Base-by-base conservation (phyloP, 2,888 invertebrate species). In the Volucella inflata region DNA sequence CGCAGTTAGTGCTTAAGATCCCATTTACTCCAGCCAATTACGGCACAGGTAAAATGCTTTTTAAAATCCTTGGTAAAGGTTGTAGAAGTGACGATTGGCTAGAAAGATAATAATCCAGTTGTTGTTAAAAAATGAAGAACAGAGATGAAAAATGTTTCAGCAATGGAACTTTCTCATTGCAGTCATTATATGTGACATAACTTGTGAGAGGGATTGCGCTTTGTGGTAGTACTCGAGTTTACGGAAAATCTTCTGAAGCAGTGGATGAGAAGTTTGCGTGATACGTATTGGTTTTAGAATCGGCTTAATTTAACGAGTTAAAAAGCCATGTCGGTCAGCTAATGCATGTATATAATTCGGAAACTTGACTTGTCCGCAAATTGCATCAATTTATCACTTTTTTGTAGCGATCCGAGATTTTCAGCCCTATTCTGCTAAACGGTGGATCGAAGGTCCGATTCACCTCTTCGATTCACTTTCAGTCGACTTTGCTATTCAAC, bases 181-280 rank as follows among this genome's bases (percentile, higher is more conserved):
- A 53, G 67, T 11, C 67, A 44, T 30, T 30, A 10, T 53, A 10
- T 60, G 46, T 50, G 55, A 50, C 50, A 55, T 44, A 65, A 50
- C 12, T 57, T 51, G 14, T 53, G 53, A n/a, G 36, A 1, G 21
- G 1, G 36, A 16, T 17, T 42, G 9, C 40, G 48, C 40, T 59
- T 40, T 64, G 65, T 48, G 30, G 75, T 57, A 40, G 11, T 30
- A 30, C 30, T 30, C 30, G 30, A 4, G 6, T 50, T 42, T 75
- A 65, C 48, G 57, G 57, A 40, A 40, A 57, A 57, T 75, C 65
- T 75, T 65, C 57, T 75, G 55, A 50, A 64, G 16, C 48, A 75
- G 40, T 2, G 75, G 64, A 57, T 75, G 65, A 65, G 48, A 57
- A 57, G 48, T 65, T n/a, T n/a, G 12, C 51, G 72, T 36, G 51